A percentile compares a stretch with the other conserved stretches of the same genome.
phyloP scores from a whole-genome alignment of 1,140 invertebrate genomes.

The Drosophila lini region DNA sequence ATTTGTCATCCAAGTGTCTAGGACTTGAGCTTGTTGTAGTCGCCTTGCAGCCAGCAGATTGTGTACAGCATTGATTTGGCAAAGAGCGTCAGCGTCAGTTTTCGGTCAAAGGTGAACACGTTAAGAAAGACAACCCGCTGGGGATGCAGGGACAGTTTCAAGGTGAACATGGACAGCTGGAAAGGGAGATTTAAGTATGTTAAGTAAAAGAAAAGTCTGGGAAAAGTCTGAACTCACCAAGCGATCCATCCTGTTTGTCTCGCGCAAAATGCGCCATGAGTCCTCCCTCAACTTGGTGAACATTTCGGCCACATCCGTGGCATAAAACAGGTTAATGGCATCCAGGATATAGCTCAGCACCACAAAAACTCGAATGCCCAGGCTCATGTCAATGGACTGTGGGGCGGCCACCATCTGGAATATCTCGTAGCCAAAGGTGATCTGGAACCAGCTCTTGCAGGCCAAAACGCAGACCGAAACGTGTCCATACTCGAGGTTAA shows the following conservation, averaged over 20 bases:
- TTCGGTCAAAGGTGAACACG: slow-evolving; percentile 42
- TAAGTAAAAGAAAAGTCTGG: not conserved
- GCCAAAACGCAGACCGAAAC: slow-evolving; percentile 27
- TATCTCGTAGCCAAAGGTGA: slow-evolving; percentile 47
- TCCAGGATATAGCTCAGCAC: slow-evolving; percentile 35
- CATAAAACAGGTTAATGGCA: slow-evolving; percentile 32
- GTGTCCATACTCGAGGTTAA: slow-evolving; percentile 5
- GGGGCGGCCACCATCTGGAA: slow-evolving; percentile 35
- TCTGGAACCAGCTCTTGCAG: slow-evolving; percentile 51
- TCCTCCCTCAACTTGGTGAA: slow-evolving; percentile 10
- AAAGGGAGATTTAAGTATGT: not conserved
- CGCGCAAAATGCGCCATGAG: slow-evolving; percentile 13
- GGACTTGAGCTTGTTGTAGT: slow-evolving; percentile 42
- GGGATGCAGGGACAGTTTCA: slow-evolving; percentile 35
- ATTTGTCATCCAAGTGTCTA: slow-evolving; percentile 9
- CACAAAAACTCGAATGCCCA: slow-evolving; percentile 23
- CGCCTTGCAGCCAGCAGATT: slow-evolving; percentile 50
- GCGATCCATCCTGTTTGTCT: slow-evolving; percentile 10
- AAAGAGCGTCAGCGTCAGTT: slow-evolving; percentile 38
- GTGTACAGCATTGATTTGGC: slow-evolving; percentile 44
- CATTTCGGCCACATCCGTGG: slow-evolving; percentile 35
- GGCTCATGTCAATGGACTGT: slow-evolving; percentile 9
- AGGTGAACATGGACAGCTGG: slow-evolving; percentile 41
- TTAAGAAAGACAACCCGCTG: slow-evolving; percentile 41
- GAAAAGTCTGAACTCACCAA: slow-evolving; percentile 9